Conservation (phyloP, 2,113 vertebrate genomes). For the Romanogobio albipinnatus region DNA sequence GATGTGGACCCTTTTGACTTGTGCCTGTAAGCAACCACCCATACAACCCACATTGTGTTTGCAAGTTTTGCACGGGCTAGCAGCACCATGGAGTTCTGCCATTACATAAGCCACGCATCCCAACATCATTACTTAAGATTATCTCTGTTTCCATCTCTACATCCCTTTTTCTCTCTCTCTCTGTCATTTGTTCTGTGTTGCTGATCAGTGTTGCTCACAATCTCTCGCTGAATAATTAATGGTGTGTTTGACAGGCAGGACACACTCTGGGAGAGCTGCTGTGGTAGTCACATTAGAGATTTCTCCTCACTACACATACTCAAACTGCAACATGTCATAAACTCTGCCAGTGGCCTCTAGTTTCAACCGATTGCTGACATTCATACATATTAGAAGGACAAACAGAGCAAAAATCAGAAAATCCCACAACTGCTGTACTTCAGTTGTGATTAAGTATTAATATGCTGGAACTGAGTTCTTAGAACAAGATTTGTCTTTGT, state of each 20-base stretch:
- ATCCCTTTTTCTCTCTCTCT: not conserved
- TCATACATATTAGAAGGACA: constrained; percentile 24
- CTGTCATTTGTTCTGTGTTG: not conserved
- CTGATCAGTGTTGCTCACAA: constrained; percentile 16
- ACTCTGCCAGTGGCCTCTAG: constrained; percentile 10
- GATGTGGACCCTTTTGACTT: not conserved
- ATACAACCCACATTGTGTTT: constrained; percentile 17
- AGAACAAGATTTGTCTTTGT: constrained; percentile 4
- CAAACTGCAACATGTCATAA: constrained; percentile 14
- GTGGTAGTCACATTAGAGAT: constrained; percentile 34
- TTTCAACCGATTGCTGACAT: not conserved
- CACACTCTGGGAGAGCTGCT: constrained; percentile 42
- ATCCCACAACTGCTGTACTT: no score
- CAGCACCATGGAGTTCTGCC: not conserved
- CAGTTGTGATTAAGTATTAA: constrained; percentile 22
- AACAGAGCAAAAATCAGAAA: no score
- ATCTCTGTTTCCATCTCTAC: constrained; percentile 28
- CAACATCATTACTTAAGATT: not conserved
- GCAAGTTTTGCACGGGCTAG: not conserved
- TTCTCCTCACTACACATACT: constrained; percentile 4
- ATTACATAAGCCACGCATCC: constrained; percentile 15
- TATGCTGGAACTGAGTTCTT: constrained; percentile 10
- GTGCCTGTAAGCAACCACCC: constrained; percentile 13
- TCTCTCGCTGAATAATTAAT: constrained; percentile 49
- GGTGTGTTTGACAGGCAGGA: constrained; percentile 52